Percentiles rank a stretch among this genome's conserved stretches.
These are phyloP conservation scores for Agrypnus murinus DNA, from an alignment of 2,888 invertebrate species.

Conservation along the genomic window DNA sequence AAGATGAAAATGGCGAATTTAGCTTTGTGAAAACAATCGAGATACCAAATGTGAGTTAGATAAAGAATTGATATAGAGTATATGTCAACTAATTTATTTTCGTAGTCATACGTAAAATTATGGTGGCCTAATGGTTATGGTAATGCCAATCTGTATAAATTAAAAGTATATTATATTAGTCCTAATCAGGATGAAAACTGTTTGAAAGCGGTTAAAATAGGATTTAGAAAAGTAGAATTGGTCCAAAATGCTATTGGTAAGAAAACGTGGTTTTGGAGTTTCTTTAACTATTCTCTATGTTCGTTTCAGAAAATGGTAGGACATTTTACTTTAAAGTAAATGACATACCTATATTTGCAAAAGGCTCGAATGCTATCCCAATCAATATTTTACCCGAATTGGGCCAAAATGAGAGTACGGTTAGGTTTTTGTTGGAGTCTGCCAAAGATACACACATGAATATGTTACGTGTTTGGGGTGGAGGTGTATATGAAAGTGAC, in stretches of 20 bases:
- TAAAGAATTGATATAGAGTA: too few relatives aligned
- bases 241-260: conserved; percentile 80
- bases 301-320: conserved; percentile 73
- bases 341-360: conserved; percentile 89
- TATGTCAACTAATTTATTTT: conserved; percentile 63
- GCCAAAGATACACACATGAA: conserved; percentile 90
- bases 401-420: conserved; percentile 75
- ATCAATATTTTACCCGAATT: conserved; percentile 88
- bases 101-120: conserved; percentile 72
- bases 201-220: conserved; percentile 80
- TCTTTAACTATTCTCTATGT: too few relatives aligned
- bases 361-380: conserved; percentile 97
- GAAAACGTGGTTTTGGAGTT: conserved; percentile 38
- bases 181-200: conserved; percentile 66
- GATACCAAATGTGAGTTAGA: conserved; percentile 60
- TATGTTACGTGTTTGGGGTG: conserved; percentile 98
- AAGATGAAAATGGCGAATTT: conserved; percentile 65
- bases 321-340: conserved; percentile 91
- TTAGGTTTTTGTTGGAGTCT: conserved; percentile 79
- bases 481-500: conserved; percentile 94
- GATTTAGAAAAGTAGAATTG: conserved; percentile 90
- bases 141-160: conserved; percentile 82
- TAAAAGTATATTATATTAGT: conserved; percentile 74
- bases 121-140: conserved; percentile 99
- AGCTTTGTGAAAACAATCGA: conserved; percentile 48